A percentile compares a stretch with the other conserved stretches of the same genome.
Conservation (phyloP, 1,140 invertebrate species). For the Drosophila truncata region DNA sequence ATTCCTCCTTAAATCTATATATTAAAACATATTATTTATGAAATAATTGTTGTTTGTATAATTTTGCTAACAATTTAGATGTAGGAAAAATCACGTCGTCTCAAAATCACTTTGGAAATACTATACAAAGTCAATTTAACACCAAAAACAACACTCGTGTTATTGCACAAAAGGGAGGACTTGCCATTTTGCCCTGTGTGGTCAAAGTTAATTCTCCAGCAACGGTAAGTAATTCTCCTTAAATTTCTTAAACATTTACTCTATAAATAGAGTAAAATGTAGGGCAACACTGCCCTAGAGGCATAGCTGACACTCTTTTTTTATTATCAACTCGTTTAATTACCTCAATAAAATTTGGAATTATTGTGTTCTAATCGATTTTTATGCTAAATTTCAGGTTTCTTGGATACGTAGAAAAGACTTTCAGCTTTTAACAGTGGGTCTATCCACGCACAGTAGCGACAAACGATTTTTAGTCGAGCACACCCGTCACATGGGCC, state of each 20-base stretch:
- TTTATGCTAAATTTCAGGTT: slow-evolving; percentile 86
- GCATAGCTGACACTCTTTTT: no score
- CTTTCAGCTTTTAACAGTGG: slow-evolving; percentile 91
- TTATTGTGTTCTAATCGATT: not conserved
- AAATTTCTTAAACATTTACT: no score
- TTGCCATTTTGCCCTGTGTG: slow-evolving; percentile 90
- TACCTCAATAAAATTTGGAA: not conserved
- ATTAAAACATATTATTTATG: no score
- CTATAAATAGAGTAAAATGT: no score
- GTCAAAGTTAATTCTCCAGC: slow-evolving; percentile 89
- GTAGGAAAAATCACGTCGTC: slow-evolving; percentile 77
- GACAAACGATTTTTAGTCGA: slow-evolving; percentile 92
- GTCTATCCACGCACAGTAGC: slow-evolving; percentile 89
- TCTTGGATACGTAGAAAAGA: slow-evolving; percentile 90
- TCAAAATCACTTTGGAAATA: slow-evolving; percentile 80
- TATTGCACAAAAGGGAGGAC: slow-evolving; percentile 90
- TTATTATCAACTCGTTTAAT: not conserved
- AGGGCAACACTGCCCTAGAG: no score
- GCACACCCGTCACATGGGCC: slow-evolving; percentile 90
- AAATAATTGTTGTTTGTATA: not conserved
- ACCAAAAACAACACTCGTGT: slow-evolving; percentile 88
- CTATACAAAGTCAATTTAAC: slow-evolving; percentile 83
- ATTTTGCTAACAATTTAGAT: slow-evolving; percentile 54
- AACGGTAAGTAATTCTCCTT: slow-evolving; percentile 88
- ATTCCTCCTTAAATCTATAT: no score